Evolutionary conservation across 2,797 vertebrate species (phyloP).

Genomic region (Zenarchopterus dispar): DNA sequence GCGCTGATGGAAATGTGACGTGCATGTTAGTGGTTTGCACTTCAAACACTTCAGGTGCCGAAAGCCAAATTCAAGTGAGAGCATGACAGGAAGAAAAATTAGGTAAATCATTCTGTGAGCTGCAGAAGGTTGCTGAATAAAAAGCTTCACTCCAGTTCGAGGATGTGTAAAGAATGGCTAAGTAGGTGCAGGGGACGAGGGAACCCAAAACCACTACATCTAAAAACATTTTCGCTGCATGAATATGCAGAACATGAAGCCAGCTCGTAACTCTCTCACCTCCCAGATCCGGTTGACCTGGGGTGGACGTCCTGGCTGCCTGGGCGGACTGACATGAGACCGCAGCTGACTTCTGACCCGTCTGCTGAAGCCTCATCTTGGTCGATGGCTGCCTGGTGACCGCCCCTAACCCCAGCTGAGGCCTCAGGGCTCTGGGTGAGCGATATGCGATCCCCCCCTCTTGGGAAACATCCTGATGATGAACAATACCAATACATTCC

Average conservation of each 20-base stretch:
- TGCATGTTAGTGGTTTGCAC: slow-evolving; percentile 37
- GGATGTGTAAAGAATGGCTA: slow-evolving; percentile 9
- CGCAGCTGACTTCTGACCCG: slow-evolving; percentile 83
- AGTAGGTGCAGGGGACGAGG: background rate
- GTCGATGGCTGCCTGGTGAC: slow-evolving; percentile 88
- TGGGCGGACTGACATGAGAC: slow-evolving; percentile 68
- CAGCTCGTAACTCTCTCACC: slow-evolving; percentile 77
- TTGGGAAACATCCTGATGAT: slow-evolving; percentile 72
- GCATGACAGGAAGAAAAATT: slow-evolving; percentile 28
- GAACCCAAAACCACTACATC: no score
- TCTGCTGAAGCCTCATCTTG: slow-evolving; percentile 86
- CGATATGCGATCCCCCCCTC: slow-evolving; percentile 86
- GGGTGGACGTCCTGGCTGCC: slow-evolving; percentile 66
- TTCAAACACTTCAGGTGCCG: slow-evolving; percentile 59
- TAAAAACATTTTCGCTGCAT: no score
- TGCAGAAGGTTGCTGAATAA: slow-evolving; percentile 2
- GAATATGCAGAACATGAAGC: background rate
- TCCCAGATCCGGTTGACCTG: slow-evolving; percentile 81
- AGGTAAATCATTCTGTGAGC: slow-evolving; percentile 27
- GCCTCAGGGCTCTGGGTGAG: slow-evolving; percentile 90
- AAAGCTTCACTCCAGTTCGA: slow-evolving; percentile 16
- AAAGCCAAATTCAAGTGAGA: slow-evolving; percentile 44
- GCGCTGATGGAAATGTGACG: slow-evolving; percentile 8
- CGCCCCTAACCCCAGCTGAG: slow-evolving; percentile 92
- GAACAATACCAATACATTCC: slow-evolving; percentile 7